phyloP scores from a whole-genome alignment of 2,113 vertebrate species.

The Nyctibius bracteatus region DNA sequence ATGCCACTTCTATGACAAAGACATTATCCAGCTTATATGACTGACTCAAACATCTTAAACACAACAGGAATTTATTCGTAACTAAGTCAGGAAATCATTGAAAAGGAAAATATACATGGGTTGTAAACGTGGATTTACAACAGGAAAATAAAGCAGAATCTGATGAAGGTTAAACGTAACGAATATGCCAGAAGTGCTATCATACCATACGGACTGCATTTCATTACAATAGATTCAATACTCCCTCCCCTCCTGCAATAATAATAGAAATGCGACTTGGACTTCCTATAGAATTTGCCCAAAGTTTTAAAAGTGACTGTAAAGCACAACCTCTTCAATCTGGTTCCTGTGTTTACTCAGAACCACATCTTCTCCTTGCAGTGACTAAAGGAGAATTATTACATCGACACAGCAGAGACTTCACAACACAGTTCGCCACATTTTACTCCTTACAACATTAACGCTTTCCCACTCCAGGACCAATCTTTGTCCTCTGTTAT shows the following conservation, averaged over 20 bases:
- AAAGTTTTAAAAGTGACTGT: neutral
- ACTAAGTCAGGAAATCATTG: neutral
- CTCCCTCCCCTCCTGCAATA: fast-evolving
- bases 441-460: neutral
- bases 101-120: neutral
- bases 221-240: neutral
- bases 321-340: neutral
- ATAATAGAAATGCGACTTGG: neutral
- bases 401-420: neutral
- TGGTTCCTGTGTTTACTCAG: neutral
- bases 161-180: neutral
- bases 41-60: neutral
- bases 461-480: neutral
- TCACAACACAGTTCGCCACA: neutral
- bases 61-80: neutral
- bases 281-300: neutral
- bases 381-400: neutral
- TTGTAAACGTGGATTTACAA: neutral
- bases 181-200: neutral
- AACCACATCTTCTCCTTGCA: neutral
- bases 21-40: neutral
- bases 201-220: neutral
- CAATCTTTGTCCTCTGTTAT: neutral
- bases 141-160: neutral
- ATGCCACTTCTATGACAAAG: constrained; percentile 81